These are phyloP conservation scores for Daphoenositta chrysoptera DNA, from an alignment of 2,113 vertebrate genomes.

Conservation along the genomic window DNA sequence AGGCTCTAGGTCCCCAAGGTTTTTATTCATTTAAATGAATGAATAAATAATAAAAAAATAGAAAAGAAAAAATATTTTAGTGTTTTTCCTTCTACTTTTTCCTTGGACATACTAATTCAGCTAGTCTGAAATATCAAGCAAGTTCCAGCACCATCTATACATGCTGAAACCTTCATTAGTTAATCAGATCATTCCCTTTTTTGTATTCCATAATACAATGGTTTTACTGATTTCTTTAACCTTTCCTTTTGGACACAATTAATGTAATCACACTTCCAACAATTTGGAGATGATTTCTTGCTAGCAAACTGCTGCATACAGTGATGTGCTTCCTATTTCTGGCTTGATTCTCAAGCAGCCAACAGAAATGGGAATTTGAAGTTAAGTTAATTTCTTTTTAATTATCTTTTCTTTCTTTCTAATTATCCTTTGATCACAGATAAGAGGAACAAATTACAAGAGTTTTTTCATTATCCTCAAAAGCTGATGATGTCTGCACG, in stretches of 20 bases:
- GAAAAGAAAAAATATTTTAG: background rate
- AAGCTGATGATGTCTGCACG: slow-evolving; percentile 43
- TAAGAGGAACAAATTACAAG: slow-evolving; percentile 64
- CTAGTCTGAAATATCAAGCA: background rate
- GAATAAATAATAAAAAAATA: slow-evolving; percentile 30
- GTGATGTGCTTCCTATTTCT: slow-evolving; percentile 30
- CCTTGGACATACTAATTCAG: background rate
- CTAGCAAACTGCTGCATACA: slow-evolving; percentile 18
- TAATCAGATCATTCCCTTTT: slow-evolving; percentile 3
- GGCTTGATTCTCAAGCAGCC: slow-evolving; percentile 13
- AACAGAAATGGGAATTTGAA: slow-evolving; percentile 58
- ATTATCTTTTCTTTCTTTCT: slow-evolving; percentile 71
- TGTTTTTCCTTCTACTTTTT: background rate
- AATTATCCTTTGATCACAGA: slow-evolving; percentile 73
- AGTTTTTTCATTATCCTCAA: slow-evolving; percentile 59
- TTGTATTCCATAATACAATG: background rate
- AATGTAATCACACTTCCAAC: slow-evolving; percentile 47
- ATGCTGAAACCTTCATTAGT: background rate
- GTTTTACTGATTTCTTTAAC: slow-evolving; percentile 46
- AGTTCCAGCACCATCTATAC: background rate
- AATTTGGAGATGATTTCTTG: slow-evolving; percentile 56
- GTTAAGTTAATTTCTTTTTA: slow-evolving; percentile 71
- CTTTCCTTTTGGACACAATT: slow-evolving; percentile 52
- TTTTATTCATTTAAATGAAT: slow-evolving; percentile 60
- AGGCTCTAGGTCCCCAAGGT: slow-evolving; percentile 18